Evolutionary conservation across 2,113 vertebrate species (phyloP).

Genomic region (Cynopterus brachyotis): DNA sequence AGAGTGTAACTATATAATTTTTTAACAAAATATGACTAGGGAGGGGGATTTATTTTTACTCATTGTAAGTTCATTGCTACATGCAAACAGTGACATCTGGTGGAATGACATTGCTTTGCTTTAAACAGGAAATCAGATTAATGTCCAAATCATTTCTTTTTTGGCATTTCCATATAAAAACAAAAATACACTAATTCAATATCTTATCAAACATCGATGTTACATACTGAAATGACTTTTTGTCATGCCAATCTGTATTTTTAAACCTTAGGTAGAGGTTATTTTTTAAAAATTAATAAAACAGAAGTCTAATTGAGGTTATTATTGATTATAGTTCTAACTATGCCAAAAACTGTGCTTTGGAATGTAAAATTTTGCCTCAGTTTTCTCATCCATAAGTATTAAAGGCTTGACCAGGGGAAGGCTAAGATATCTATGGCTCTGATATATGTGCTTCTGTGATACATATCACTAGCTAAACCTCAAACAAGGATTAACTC

Average conservation of each 20-base stretch:
- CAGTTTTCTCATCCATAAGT: background rate
- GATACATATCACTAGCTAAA: background rate
- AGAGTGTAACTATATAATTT: background rate
- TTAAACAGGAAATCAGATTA: background rate
- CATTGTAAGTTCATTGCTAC: conserved; percentile 22
- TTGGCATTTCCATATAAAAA: background rate
- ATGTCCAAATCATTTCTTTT: conserved; percentile 7
- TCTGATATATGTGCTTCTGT: background rate
- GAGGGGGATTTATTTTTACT: conserved; percentile 10
- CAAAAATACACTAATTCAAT: background rate
- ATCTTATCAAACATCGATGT: background rate
- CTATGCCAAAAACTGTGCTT: background rate
- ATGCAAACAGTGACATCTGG: conserved; percentile 86
- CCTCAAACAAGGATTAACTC: background rate
- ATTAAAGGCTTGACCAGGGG: background rate
- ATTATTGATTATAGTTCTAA: background rate
- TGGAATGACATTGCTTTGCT: conserved; percentile 74
- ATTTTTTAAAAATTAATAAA: background rate
- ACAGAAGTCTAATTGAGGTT: background rate
- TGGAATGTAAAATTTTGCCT: background rate
- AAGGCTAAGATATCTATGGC: background rate
- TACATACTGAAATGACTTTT: background rate
- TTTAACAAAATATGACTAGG: conserved; percentile 30
- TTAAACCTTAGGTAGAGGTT: background rate
- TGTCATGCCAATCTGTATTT: background rate